Percentiles rank a stretch among this genome's conserved stretches.
Conservation (phyloP, 2,888 invertebrate species). For the Eurois occulta region DNA sequence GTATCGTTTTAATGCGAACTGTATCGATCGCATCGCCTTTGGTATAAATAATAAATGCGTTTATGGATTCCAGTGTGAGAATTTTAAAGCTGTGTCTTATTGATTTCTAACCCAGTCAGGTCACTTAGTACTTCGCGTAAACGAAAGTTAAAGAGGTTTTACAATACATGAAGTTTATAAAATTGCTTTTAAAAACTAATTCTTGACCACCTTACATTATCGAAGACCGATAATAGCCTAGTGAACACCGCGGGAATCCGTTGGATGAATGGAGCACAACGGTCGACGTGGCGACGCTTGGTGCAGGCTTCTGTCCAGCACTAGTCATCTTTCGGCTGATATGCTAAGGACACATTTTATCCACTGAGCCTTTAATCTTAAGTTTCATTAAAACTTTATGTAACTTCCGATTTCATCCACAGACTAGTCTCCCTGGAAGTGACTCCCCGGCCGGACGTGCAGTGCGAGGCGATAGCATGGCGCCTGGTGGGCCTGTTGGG, state of each 20-base stretch:
- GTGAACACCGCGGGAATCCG: neutral
- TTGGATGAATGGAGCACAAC: neutral
- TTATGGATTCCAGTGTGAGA: neutral
- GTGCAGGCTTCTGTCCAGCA: neutral
- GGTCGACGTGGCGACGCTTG: neutral
- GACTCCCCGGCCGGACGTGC: constrained; percentile 92
- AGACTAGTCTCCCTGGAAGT: constrained; percentile 86
- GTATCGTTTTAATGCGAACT: neutral
- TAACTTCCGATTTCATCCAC: constrained; percentile 31
- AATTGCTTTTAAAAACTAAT: neutral
- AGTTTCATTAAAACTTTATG: neutral
- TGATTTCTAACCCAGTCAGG: constrained; percentile 11
- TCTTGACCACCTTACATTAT: neutral
- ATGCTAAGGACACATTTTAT: neutral
- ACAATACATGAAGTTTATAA: neutral
- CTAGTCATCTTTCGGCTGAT: neutral
- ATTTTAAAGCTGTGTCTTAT: neutral
- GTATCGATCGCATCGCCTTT: neutral
- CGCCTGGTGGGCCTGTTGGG: constrained; percentile 95
- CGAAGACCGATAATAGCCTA: neutral
- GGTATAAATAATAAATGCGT: constrained; percentile 8
- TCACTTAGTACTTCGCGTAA: neutral
- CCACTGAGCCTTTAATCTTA: neutral
- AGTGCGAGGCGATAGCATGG: constrained; percentile 96
- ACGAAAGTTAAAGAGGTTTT: neutral